Evolutionary conservation across 2,113 vertebrate genomes (phyloP).

Genomic region (Ia io): DNA sequence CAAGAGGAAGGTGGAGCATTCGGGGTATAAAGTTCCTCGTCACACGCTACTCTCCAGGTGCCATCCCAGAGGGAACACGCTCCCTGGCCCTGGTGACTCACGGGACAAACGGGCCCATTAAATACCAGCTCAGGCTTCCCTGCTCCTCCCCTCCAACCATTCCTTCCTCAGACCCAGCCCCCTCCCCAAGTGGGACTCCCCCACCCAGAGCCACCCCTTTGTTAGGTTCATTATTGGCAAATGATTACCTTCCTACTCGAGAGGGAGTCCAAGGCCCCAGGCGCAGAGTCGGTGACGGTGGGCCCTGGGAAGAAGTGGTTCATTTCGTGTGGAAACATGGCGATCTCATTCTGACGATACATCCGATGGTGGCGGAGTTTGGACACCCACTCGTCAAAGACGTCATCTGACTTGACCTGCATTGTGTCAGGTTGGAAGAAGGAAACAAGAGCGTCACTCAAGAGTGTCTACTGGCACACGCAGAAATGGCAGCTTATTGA

Average conservation of each 20-base stretch:
- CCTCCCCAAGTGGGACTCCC: no score
- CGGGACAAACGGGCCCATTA: neutral
- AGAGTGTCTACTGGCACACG: neutral
- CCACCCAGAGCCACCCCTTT: neutral
- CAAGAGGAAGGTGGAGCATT: neutral
- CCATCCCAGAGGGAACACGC: no score
- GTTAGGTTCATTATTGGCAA: neutral
- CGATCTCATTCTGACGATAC: conserved; percentile 96
- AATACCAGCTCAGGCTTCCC: neutral
- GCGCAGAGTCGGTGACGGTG: conserved; percentile 81
- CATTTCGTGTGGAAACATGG: conserved; percentile 91
- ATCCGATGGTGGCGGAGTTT: conserved; percentile 95
- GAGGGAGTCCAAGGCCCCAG: conserved; percentile 83
- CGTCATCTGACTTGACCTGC: conserved; percentile 94
- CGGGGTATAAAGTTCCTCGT: neutral
- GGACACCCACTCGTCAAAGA: conserved; percentile 97
- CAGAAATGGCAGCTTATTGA: neutral
- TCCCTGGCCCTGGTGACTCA: neutral
- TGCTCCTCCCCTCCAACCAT: neutral
- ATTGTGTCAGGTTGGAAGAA: neutral
- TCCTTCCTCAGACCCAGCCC: neutral
- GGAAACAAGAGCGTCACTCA: neutral
- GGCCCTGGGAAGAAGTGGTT: conserved; percentile 88
- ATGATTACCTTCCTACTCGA: conserved; percentile 88
- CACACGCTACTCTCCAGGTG: neutral